Percentiles rank a stretch among this genome's conserved stretches.
Conservation (phyloP, 2,797 vertebrate species). For the Lophius americanus region DNA sequence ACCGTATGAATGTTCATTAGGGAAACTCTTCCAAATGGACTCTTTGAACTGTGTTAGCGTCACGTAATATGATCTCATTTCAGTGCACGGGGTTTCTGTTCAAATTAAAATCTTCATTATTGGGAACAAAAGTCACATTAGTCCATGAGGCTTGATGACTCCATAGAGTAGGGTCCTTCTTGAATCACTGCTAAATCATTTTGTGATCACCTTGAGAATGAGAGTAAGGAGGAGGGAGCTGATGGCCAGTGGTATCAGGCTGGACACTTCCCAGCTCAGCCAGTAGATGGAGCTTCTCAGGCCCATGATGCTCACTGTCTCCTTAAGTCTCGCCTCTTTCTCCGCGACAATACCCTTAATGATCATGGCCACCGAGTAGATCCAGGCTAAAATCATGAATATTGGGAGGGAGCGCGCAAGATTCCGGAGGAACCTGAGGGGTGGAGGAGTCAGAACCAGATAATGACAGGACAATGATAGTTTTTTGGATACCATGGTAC, state of each 20-base stretch:
- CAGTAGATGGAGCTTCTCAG: conserved; percentile 89
- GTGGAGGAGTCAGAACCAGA: conserved; percentile 34
- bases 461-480: conserved; percentile 8
- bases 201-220: conserved; percentile 91
- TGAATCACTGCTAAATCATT: conserved; percentile 65
- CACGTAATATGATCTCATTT: conserved; percentile 4
- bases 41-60: conserved; percentile 17
- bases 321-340: conserved; percentile 95
- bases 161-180: conserved; percentile 51
- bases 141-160: conserved; percentile 13
- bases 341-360: conserved; percentile 93
- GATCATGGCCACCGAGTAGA: conserved; percentile 95
- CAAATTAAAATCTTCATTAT: conserved; percentile 19
- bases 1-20: conserved; percentile 23
- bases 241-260: conserved; percentile 85
- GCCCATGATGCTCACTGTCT: conserved; percentile 96
- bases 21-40: conserved; percentile 27
- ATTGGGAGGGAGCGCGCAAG: conserved; percentile 91
- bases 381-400: conserved; percentile 96
- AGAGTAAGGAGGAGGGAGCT: conserved; percentile 86
- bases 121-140: conserved; percentile 17
- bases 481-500: too few species aligned
- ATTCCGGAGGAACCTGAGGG: conserved; percentile 88
- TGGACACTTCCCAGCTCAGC: conserved; percentile 95
- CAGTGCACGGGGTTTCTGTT: conserved; percentile 10